These are phyloP conservation scores for Griposia aprilina DNA, from an alignment of 2,888 invertebrate species.

Conservation along the genomic window DNA sequence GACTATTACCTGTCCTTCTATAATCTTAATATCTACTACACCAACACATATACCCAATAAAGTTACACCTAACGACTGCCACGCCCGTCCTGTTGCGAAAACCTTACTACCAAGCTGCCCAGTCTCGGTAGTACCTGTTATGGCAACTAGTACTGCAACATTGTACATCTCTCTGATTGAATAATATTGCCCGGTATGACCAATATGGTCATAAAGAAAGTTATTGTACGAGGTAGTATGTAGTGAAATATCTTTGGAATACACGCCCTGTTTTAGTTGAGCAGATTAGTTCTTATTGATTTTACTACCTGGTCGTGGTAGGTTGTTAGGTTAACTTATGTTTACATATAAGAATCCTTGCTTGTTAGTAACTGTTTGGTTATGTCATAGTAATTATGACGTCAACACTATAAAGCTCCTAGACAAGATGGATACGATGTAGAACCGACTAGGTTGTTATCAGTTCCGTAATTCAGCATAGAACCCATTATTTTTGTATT, in stretches of 20 bases:
- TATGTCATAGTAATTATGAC: neutral
- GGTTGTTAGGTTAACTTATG: conserved; percentile 1
- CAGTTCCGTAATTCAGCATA: neutral
- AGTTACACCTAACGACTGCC: conserved; percentile 30
- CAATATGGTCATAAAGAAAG: conserved; percentile 45
- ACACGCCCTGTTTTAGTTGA: conserved; percentile 17
- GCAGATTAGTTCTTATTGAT: conserved; percentile 16
- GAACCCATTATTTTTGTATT: neutral
- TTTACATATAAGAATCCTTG: neutral
- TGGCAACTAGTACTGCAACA: conserved; percentile 57
- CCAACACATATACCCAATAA: conserved; percentile 16
- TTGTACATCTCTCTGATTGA: conserved; percentile 60
- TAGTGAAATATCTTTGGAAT: conserved; percentile 33
- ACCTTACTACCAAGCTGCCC: conserved; percentile 19
- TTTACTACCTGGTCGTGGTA: conserved; percentile 5
- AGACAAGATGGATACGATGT: too few relatives aligned
- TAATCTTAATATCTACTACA: conserved; percentile 1
- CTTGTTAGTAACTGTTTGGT: neutral
- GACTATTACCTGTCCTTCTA: neutral
- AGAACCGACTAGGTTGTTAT: too few relatives aligned
- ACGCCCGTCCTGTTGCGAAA: conserved; percentile 52
- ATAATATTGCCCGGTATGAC: conserved; percentile 46
- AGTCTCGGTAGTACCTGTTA: conserved; percentile 52
- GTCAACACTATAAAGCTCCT: neutral
- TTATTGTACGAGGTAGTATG: conserved; percentile 36